Base-by-base conservation (phyloP, 1,140 invertebrate genomes). In the Eriocheir sinensis region DNA sequence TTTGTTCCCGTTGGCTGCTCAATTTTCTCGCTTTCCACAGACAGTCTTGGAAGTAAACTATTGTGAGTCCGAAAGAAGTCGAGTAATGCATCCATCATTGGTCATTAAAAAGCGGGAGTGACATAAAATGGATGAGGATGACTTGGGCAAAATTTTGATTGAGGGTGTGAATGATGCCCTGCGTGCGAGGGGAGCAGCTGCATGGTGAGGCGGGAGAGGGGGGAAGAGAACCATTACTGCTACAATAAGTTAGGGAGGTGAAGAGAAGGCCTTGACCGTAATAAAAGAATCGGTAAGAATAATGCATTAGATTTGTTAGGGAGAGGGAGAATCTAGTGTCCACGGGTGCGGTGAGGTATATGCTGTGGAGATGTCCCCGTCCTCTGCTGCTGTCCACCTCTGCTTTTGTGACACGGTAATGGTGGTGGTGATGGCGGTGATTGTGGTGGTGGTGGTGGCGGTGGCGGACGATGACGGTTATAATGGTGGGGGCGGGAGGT, bases 261-360 rank as follows among this genome's bases (percentile, higher is more conserved):
- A 72, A 72, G 21, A 72, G 2, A 72, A 72, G 60, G 60, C 60
- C 60, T 72, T 72, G 60, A 72, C 21, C 60, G 21, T n/a, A 8
- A 72, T n/a, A 21, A 72, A 72, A n/a, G 60, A 72, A 72, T 72
- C 21, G 27, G n/a, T n/a, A 72, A 72, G 60, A 72, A 72, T n/a
- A n/a, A 4, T 72, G 60, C 21, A n/a, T 72, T 12, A n/a, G n/a
- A 72, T 72, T 4, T 21, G 60, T 72, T 72, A 72, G 1, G 60
- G 3, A 72, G n/a, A 72, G 27, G n/a, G 60, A n/a, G 60, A 72
- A 72, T 72, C 60, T 72, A 72, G 60, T 21, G 27, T 72, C 60
- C 60, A 72, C 21, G 60, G 21, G n/a, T 72, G 60, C 60, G 60
- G n/a, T 72, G 60, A 72, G 60, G 60, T 72, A 72, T 72, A 72